Evolutionary conservation across 2,113 vertebrate genomes (phyloP).

Genomic region (Bubo bubo): DNA sequence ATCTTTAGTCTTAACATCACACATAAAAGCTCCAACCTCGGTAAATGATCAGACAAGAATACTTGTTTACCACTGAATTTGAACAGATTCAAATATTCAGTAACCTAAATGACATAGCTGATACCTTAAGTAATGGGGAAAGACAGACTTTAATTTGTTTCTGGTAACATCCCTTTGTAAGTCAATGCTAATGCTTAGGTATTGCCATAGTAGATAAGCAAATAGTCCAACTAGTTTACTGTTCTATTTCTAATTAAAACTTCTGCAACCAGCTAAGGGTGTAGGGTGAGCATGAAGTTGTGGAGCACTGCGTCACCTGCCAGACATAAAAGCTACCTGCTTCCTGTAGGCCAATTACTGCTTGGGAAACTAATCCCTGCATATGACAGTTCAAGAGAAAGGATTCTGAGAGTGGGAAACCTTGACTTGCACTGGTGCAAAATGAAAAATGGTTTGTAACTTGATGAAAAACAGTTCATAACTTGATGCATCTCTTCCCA

Average conservation of each 20-base stretch:
- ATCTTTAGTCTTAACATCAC: neutral
- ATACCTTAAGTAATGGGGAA: neutral
- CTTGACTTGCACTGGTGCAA: neutral
- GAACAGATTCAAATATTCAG: neutral
- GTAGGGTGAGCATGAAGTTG: neutral
- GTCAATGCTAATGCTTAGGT: neutral
- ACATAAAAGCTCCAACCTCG: neutral
- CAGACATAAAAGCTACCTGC: neutral
- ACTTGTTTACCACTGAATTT: neutral
- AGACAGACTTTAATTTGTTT: neutral
- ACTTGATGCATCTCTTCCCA: conserved; percentile 30
- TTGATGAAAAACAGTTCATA: neutral
- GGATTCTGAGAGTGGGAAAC: neutral
- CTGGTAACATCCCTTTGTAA: neutral
- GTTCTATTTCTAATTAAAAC: neutral
- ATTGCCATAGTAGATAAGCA: neutral
- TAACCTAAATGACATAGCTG: neutral
- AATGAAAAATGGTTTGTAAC: neutral
- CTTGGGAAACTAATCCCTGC: neutral
- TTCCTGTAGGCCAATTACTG: neutral
- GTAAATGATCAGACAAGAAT: neutral
- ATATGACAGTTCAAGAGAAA: neutral
- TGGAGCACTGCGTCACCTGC: no score
- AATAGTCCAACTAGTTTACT: neutral
- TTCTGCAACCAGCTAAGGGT: neutral